Evolutionary conservation across 2,113 vertebrate species (phyloP), one percentile per base, ranked within the genome.

Genomic region (Hydropotes inermis): DNA sequence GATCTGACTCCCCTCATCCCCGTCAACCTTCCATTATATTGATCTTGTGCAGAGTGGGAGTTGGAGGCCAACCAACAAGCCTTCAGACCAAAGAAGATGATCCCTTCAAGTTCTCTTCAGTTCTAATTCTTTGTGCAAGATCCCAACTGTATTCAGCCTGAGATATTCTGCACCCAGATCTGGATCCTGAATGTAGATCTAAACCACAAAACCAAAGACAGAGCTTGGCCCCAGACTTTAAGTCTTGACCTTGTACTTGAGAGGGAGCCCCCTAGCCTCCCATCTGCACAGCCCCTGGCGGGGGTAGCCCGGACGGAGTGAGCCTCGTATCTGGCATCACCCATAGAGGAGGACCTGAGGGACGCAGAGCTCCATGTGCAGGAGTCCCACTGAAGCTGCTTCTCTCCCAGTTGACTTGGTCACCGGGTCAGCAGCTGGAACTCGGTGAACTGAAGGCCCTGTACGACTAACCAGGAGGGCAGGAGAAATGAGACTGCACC

Each of bases 241-340:
- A 21, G 43, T 15, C 25, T 7, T 3, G 36, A 19, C 55, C 11
- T 43, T 12, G 10, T 5, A 2, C 27, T 13, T 43, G 3, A 8
- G 3, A 5, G 4, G 7, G 1, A 12, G 14, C 43, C 30, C 16
- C 45, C 11, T 2, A 47, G 30, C 7, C 3, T 10, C 87, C 43
- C n/a, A 55, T 21, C 50, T 27, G 13, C 81, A 16, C 52, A 1
- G 1, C 10, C 27, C 33, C 0, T 3, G 21, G 67, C 1, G 0
- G 67, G 67, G n/a, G 67, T 36, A n/a, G 67, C n/a, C 67, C 0
- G 2, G 27, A 4, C 0, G 6, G 78, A 7, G 0, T 39, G 54
- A 16, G 19, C 2, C 2, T 23, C 0, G 1, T 0, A 7, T 14
- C 7, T 1, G 17, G 2, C 2, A 0, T 6, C 30, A 1, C 1